phyloP scores from a whole-genome alignment of 2,113 vertebrate genomes.

The Azemiops feae region DNA sequence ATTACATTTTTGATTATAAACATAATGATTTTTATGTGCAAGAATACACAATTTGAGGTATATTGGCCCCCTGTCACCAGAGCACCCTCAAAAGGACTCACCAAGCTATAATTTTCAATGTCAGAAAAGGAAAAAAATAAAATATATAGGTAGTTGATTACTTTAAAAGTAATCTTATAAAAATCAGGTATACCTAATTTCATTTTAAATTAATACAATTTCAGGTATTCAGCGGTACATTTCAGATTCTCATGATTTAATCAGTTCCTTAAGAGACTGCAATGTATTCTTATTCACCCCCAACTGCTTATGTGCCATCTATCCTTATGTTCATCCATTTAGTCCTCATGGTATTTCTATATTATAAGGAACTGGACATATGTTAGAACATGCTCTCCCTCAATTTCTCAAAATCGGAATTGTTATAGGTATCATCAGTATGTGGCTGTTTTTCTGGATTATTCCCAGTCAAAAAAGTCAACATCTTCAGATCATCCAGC shows the following conservation, averaged over 20 bases:
- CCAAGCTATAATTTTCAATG: not conserved
- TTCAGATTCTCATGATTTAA: not conserved
- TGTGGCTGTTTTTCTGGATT: not conserved
- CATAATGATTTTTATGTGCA: not conserved
- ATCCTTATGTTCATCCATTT: not conserved
- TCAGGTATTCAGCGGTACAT: not conserved
- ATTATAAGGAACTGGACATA: not conserved
- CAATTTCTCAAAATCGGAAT: not conserved
- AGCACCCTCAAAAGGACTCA: not conserved
- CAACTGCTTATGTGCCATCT: not conserved
- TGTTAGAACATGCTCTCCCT: not conserved
- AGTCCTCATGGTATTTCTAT: not conserved
- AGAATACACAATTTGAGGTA: not conserved
- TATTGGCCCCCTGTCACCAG: not conserved
- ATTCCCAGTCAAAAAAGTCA: not conserved
- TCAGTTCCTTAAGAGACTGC: not conserved
- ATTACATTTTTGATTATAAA: too few relatives aligned
- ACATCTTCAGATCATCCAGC: not conserved
- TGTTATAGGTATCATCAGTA: not conserved
- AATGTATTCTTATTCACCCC: not conserved
- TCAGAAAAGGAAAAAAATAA: not conserved
- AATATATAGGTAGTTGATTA: not conserved
- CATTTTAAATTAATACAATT: not conserved
- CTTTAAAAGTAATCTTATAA: not conserved
- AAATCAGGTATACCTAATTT: not conserved